Evolutionary conservation across 2,797 vertebrate species (phyloP), one percentile per base, ranked within the genome.

Genomic region (Gambelia wislizenii): DNA sequence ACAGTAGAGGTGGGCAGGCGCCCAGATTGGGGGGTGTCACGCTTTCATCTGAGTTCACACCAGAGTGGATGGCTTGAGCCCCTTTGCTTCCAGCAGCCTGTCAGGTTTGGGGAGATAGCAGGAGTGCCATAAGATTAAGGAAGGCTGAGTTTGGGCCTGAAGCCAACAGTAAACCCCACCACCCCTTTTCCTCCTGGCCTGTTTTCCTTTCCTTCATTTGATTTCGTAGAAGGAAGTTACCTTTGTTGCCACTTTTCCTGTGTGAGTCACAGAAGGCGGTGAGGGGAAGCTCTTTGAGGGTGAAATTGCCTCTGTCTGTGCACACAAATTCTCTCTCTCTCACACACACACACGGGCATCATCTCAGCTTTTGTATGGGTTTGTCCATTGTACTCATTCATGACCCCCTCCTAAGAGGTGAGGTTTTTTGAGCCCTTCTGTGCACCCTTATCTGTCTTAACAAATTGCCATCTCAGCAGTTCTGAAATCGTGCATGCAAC

Each of bases 21-120:
- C 77, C 27, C 0, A 2, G 75, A 16, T 6, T 3, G 6, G 36
- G 6, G 1, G 0, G 52, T 1, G 67, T 12, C 22, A 0, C 44
- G 0, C 2, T 12, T 88, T 72, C 22, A 12, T 64, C 20, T 9
- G 1, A 2, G 3, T 3, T 49, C 61, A 33, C 33, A 0, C 10
- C 83, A 84, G 30, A 27, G 75, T 0, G 39, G 70, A 25, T 64
- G 30, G 18, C 8, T 0, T 27, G 5, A 16, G 2, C n/a, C 77
- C 0, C 0, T 1, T n/a, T n/a, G n/a, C n/a, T n/a, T 39, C 0
- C 1, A 64, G 6, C 69, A 49, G 25, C 47, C 49, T 47, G 83
- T 42, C 33, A 14, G 52, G 12, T 1, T 30, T 69, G 30, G 36
- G 47, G 44, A 56, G 56, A n/a, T 27, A 64, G 83, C 72, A 44